A percentile compares a stretch with the other conserved stretches of the same genome.
Conservation (phyloP, 2,113 vertebrate species). For the Hipposideros armiger region DNA sequence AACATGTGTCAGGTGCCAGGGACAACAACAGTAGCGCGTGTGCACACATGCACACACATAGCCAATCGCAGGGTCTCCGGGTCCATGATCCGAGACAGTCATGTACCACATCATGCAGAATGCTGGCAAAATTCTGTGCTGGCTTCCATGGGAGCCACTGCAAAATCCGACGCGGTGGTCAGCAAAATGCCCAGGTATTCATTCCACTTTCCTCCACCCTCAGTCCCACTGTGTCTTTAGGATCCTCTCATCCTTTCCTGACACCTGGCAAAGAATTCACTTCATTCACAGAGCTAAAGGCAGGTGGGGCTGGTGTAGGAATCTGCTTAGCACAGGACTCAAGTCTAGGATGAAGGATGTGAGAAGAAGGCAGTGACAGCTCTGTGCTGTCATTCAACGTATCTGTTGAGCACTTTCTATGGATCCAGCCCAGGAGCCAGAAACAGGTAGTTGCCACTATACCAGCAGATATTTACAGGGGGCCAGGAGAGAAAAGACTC, state of each 20-base stretch:
- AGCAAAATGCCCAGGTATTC: rapidly evolving
- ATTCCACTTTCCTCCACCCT: no score
- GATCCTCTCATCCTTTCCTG: neutral
- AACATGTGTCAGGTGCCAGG: neutral
- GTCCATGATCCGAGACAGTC: rapidly evolving
- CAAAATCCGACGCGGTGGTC: neutral
- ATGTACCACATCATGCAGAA: rapidly evolving
- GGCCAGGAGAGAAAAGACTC: neutral
- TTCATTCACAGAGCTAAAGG: neutral
- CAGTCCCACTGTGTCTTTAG: neutral
- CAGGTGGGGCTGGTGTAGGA: neutral
- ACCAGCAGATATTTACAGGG: no score
- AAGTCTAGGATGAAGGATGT: rapidly evolving
- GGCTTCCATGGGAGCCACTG: neutral
- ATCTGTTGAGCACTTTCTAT: neutral
- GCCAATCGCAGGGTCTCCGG: neutral
- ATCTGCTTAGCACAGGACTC: neutral
- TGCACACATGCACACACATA: no score
- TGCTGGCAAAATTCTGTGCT: neutral
- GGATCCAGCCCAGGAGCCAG: neutral
- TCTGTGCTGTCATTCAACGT: neutral
- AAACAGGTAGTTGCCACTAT: neutral
- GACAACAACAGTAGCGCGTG: no score
- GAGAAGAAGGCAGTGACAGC: neutral
- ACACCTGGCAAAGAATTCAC: neutral